Evolutionary conservation across 35 echinoderm and acorn worm genomes (phyloP).

Genomic region (Ophioderma brevispina): DNA sequence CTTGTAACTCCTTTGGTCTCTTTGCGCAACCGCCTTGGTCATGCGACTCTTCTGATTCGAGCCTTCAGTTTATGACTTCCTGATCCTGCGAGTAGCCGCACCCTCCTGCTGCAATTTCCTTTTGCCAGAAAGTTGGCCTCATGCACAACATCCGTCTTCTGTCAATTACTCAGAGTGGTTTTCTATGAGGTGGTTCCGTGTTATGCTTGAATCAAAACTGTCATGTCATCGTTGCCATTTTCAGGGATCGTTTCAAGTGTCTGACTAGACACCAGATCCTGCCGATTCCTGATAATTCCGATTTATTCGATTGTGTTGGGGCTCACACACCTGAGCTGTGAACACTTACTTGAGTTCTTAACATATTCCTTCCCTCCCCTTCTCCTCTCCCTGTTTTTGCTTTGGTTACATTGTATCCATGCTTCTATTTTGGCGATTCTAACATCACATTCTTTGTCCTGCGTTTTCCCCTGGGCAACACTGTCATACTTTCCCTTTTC

Average conservation of each 20-base stretch:
- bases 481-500: not conserved
- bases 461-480: not conserved
- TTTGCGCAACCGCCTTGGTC: no score
- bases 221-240: not conserved
- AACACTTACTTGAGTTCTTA: not conserved
- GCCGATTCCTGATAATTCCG: not conserved
- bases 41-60: no score
- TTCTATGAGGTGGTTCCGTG: not conserved
- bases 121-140: not conserved
- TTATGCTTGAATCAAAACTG: not conserved
- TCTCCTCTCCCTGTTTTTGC: not conserved
- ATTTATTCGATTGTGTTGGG: not conserved
- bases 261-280: not conserved
- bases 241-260: not conserved
- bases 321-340: not conserved
- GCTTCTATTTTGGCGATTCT: not conserved
- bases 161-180: not conserved
- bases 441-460: no score
- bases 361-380: not conserved
- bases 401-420: not conserved
- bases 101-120: not conserved
- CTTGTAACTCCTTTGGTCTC: no score
- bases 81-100: no score
- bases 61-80: no score
- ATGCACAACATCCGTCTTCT: not conserved